Conservation (phyloP, 2,113 vertebrate genomes). For the Oreochromis tanganicae region DNA sequence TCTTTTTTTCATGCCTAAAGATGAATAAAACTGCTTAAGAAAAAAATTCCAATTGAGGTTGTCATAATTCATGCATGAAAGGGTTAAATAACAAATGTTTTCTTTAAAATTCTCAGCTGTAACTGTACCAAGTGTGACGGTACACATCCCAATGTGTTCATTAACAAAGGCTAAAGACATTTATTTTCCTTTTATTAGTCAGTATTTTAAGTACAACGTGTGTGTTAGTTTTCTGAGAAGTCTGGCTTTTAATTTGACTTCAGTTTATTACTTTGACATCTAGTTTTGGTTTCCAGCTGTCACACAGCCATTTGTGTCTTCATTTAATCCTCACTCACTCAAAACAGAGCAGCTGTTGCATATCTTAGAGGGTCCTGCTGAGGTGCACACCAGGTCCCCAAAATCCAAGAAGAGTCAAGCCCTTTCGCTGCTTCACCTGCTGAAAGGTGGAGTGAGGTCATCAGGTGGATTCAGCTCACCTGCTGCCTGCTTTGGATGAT, state of each 20-base stretch:
- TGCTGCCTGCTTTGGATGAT: background rate
- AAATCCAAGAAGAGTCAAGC: background rate
- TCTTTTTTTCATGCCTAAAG: accelerated
- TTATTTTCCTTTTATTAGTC: background rate
- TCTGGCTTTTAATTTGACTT: background rate
- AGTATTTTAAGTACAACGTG: background rate
- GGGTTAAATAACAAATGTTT: background rate
- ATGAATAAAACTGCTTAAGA: background rate
- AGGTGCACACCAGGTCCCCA: background rate
- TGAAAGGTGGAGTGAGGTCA: background rate
- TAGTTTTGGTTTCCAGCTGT: background rate
- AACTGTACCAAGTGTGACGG: background rate
- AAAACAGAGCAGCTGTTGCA: background rate
- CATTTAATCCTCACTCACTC: background rate
- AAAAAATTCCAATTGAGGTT: background rate
- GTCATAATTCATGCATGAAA: background rate
- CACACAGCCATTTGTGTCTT: background rate
- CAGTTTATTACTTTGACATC: background rate
- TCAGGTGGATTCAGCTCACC: background rate
- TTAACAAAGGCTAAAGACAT: background rate
- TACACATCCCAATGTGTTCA: background rate
- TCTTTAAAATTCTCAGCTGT: background rate
- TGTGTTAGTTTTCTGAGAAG: background rate
- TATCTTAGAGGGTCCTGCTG: background rate
- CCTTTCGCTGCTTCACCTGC: background rate